A percentile compares a stretch with the other conserved stretches of the same genome.
Evolutionary conservation across 2,113 vertebrate genomes (phyloP).

Genomic region (Thalassoma bifasciatum): DNA sequence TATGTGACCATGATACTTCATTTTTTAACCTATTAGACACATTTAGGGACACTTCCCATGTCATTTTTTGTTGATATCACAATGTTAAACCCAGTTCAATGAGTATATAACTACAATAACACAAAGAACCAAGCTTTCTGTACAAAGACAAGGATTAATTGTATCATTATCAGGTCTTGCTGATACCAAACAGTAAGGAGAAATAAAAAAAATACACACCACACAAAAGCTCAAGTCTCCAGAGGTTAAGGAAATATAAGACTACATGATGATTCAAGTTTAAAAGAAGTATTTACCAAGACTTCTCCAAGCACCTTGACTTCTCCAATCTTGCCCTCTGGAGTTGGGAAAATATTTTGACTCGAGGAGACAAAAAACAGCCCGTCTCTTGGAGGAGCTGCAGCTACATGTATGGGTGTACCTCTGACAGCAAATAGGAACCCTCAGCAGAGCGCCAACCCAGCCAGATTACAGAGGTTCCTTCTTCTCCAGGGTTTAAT

Average conservation of each 20-base stretch:
- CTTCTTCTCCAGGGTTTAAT: slow-evolving; percentile 70
- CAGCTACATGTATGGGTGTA: slow-evolving; percentile 71
- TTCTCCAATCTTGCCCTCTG: slow-evolving; percentile 54
- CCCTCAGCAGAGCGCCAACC: slow-evolving; percentile 41
- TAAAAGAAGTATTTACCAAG: slow-evolving; percentile 63
- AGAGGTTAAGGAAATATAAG: background rate
- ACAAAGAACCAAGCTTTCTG: too few species aligned
- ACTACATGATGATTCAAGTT: background rate
- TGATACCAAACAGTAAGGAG: too few species aligned
- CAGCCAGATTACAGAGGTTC: slow-evolving; percentile 52
- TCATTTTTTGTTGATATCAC: too few species aligned
- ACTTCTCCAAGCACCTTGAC: slow-evolving; percentile 36
- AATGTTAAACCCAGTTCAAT: too few species aligned
- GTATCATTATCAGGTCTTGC: too few species aligned
- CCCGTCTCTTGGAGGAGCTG: slow-evolving; percentile 59
- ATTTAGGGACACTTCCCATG: too few species aligned
- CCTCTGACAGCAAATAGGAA: slow-evolving; percentile 61
- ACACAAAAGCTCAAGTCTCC: too few species aligned
- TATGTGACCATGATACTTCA: too few species aligned
- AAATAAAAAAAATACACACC: too few species aligned
- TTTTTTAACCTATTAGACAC: too few species aligned
- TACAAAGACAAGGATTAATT: too few species aligned
- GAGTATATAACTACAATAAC: too few species aligned
- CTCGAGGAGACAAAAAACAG: slow-evolving; percentile 59
- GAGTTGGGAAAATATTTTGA: slow-evolving; percentile 71